A percentile compares a stretch with the other conserved stretches of the same genome.
Evolutionary conservation across 2,113 vertebrate species (phyloP).

Genomic region (Nycticryphes semicollaris): DNA sequence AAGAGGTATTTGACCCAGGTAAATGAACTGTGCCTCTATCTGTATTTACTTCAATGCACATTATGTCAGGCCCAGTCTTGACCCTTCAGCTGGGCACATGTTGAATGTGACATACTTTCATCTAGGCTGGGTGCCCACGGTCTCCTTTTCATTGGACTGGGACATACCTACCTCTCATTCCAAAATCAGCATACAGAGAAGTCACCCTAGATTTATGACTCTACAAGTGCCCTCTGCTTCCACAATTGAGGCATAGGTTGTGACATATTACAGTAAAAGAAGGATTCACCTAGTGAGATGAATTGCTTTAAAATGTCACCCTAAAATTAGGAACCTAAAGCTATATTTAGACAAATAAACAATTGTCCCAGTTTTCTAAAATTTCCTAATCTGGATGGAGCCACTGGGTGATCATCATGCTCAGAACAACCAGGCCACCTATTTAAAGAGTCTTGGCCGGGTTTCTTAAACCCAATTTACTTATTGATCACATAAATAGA

Average conservation of each 20-base stretch:
- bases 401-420: neutral
- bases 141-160: neutral
- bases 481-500: neutral
- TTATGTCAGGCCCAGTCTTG: neutral
- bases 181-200: neutral
- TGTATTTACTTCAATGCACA: neutral
- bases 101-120: neutral
- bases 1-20: neutral
- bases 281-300: neutral
- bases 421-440: neutral
- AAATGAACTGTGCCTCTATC: neutral
- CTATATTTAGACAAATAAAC: slow-evolving; percentile 8
- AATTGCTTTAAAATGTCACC: neutral
- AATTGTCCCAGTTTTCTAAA: neutral
- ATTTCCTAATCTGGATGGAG: neutral
- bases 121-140: neutral
- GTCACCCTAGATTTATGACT: neutral
- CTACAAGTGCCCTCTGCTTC: neutral
- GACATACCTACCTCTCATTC: neutral
- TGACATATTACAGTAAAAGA: neutral
- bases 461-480: neutral
- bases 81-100: neutral
- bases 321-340: neutral
- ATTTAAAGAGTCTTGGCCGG: neutral
- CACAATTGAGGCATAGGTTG: neutral